Conservation (phyloP, 2,797 vertebrate species). For the Acomys russatus region DNA sequence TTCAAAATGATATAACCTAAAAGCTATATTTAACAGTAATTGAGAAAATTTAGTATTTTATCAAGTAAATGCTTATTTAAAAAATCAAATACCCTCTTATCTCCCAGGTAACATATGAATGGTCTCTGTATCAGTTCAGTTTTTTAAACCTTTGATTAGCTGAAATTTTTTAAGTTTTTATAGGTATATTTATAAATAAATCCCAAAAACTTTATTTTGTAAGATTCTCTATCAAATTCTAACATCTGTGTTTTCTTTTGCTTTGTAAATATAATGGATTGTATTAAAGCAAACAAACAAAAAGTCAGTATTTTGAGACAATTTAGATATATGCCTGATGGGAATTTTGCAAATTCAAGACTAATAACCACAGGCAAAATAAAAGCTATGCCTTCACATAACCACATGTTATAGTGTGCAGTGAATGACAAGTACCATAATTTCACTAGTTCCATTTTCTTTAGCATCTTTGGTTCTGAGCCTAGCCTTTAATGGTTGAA, state of each 20-base stretch:
- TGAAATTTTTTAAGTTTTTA: not conserved
- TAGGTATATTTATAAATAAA: not conserved
- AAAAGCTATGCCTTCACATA: not conserved
- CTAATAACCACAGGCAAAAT: constrained; percentile 39
- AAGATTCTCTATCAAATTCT: not conserved
- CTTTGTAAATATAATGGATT: not conserved
- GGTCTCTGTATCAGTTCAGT: not conserved
- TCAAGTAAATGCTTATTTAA: constrained; percentile 3
- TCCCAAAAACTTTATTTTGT: not conserved
- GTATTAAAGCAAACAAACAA: constrained; percentile 14
- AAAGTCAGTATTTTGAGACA: not conserved
- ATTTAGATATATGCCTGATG: not conserved
- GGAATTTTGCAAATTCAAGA: not conserved
- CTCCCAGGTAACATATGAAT: not conserved
- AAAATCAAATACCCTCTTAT: not conserved
- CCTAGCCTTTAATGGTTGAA: too few species aligned
- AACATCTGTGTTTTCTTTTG: not conserved
- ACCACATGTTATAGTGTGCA: not conserved
- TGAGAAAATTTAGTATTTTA: not conserved
- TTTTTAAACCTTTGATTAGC: not conserved
- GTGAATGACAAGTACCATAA: not conserved
- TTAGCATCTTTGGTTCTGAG: not conserved
- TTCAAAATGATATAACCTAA: constrained; percentile 47
- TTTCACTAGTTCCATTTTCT: not conserved
- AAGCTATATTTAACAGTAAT: not conserved